Conservation (phyloP, 2,113 vertebrate species). For the Silurus glanis region DNA sequence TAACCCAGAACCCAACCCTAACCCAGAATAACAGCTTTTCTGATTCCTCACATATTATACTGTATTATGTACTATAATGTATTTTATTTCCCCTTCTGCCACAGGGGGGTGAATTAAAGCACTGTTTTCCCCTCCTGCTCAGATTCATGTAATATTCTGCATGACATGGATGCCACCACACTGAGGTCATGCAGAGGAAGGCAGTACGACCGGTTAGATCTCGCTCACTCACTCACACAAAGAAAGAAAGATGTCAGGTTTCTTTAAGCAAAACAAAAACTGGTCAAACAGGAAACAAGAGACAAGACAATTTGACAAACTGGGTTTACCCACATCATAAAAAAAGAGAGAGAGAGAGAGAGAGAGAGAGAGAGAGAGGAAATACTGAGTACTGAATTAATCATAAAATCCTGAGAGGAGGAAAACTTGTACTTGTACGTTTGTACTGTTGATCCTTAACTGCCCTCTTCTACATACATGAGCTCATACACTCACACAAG, state of each 20-base stretch:
- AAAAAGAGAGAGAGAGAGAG: not conserved
- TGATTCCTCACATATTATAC: not conserved
- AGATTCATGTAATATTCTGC: conserved; percentile 50
- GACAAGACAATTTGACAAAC: not conserved
- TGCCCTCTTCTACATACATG: not conserved
- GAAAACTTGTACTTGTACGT: not conserved
- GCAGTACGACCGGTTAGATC: conserved; percentile 56
- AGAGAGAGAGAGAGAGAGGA: not conserved
- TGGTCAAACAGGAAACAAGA: conserved; percentile 35
- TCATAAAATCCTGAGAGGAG: too few species aligned
- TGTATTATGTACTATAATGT: too few species aligned
- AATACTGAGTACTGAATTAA: not conserved
- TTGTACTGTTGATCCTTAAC: not conserved
- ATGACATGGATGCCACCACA: conserved; percentile 29
- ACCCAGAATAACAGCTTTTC: not conserved
- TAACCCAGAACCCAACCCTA: too few species aligned
- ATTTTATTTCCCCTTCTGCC: not conserved
- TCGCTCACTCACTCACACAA: not conserved
- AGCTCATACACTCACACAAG: not conserved
- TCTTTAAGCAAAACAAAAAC: conserved; percentile 27
- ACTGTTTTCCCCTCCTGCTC: not conserved
- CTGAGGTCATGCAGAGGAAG: conserved; percentile 52
- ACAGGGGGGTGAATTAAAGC: not conserved
- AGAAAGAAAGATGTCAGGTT: conserved; percentile 5
- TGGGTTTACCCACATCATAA: not conserved